Base-by-base conservation (phyloP, 2,888 invertebrate species). In the Melinaea marsaeus region DNA sequence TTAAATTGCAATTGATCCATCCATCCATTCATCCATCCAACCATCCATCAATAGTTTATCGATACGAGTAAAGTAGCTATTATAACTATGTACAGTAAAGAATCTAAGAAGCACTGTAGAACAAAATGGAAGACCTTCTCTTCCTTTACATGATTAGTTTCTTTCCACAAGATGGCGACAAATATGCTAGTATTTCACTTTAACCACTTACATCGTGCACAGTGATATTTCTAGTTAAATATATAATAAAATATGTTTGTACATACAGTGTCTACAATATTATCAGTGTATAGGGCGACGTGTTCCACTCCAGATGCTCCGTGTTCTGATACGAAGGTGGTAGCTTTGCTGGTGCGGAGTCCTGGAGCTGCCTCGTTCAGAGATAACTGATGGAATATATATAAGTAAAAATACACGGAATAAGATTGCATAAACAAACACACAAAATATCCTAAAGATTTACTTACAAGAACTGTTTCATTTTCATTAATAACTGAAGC, bases 401-500 rank as follows among this genome's bases (percentile, higher is more conserved):
- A 46, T 35, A 11, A 13, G 33, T 4, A 51, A 9, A 58, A 35
- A 9, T 3, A 34, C 54, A 63, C 2, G 22, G 22, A 13, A 34
- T 33, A 22, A 35, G 32, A 57, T 4, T 62, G 66, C 13, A 57
- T 22, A 63, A 64, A 86, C 3, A 22, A 22, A 22, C 13, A n/a
- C 33, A 48, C 35, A 13, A 45, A 42, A 54, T 42, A 5, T 32
- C n/a, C n/a, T 46, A 46, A 46, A 46, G 9, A 46, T 13, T 60
- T 58, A 81, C 85, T 84, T 79, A 94, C 94, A 76, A 97, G 96
- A 54, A 99, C 95, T 1, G 96, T 99, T 86, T 99, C 99, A 75
- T 98, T 97, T 86, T 94, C 97, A 84, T 99, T 99, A 45, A 97
- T 95, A 90, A 99, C 96, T 0, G 99, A 98, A 70, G 98, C 97